Percentiles rank a stretch among this genome's conserved stretches.
phyloP scores from a whole-genome alignment of 1,140 invertebrate genomes.

The Achatina immaculata region DNA sequence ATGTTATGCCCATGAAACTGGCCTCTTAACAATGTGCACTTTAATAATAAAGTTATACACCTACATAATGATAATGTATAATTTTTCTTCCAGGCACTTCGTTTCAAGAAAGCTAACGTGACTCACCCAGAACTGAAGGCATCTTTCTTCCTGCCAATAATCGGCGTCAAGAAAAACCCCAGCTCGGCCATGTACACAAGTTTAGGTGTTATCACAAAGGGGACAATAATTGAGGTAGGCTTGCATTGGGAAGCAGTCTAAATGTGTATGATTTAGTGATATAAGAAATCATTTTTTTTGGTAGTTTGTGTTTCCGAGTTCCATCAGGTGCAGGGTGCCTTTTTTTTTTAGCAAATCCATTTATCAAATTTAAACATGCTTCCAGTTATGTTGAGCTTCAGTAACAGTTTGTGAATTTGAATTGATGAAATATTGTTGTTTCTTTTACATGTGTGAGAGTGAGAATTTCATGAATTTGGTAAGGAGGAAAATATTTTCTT shows the following conservation, averaged over 20 bases:
- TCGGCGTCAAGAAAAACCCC: conserved; percentile 99
- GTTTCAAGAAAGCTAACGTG: conserved; percentile 88
- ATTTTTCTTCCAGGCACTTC: conserved; percentile 62
- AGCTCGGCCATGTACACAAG: conserved; percentile 97
- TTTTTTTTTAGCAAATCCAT: no score
- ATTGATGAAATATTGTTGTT: no score
- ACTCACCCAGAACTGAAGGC: conserved; percentile 99
- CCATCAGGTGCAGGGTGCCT: no score
- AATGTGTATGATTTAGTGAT: not conserved
- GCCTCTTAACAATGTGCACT: not conserved
- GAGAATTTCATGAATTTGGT: no score
- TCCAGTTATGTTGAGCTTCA: no score
- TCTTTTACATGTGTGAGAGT: no score
- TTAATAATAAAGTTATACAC: not conserved
- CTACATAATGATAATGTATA: conserved; percentile 2
- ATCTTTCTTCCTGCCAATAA: conserved; percentile 98
- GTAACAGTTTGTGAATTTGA: no score
- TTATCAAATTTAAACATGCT: no score
- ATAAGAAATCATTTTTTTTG: not conserved
- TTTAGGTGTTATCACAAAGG: conserved; percentile 97
- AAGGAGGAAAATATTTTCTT: no score
- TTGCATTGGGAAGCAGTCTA: no score
- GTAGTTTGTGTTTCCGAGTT: no score
- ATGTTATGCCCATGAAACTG: no score
- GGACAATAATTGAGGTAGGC: conserved; percentile 71